Evolutionary conservation across 2,797 vertebrate genomes (phyloP).

Genomic region (Mallotus villosus): DNA sequence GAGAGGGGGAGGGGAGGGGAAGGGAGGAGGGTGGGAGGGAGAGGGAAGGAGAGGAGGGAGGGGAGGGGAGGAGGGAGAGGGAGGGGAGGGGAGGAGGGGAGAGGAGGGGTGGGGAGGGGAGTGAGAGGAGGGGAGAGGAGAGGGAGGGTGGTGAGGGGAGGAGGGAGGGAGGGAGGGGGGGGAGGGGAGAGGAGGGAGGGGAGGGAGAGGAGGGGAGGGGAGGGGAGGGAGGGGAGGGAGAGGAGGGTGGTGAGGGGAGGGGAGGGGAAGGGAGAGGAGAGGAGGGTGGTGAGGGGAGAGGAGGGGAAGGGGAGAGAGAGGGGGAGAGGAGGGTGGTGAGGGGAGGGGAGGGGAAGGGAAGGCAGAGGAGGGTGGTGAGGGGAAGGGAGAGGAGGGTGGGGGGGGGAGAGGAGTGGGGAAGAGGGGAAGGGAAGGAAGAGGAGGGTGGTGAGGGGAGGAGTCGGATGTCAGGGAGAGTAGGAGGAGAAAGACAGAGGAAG

Average conservation of each 20-base stretch:
- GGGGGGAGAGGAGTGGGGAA: not conserved
- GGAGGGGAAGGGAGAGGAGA: conserved; percentile 10
- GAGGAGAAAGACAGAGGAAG: not conserved
- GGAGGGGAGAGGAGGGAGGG: conserved; percentile 10
- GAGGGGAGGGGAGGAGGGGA: conserved; percentile 6
- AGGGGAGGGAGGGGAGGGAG: not conserved
- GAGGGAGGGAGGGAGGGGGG: not conserved
- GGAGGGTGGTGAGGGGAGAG: not conserved
- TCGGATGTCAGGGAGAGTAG: not conserved
- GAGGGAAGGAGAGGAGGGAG: not conserved
- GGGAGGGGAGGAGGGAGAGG: not conserved
- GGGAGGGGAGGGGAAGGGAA: not conserved
- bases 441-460: not conserved
- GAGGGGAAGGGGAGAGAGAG: not conserved
- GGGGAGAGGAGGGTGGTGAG: conserved; percentile 58
- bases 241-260: not conserved
- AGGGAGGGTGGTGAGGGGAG: no score
- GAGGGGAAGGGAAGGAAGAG: not conserved
- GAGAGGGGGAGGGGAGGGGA: not conserved
- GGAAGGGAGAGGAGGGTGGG: not conserved
- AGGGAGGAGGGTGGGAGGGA: not conserved
- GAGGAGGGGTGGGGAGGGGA: not conserved
- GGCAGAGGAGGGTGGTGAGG: not conserved
- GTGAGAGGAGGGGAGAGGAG: conserved; percentile 49
- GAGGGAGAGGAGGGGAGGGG: not conserved